Percentiles rank a stretch among this genome's conserved stretches.
These are phyloP conservation scores for Acrobasis suavella DNA, from an alignment of 2,888 invertebrate genomes.

Conservation along the genomic window DNA sequence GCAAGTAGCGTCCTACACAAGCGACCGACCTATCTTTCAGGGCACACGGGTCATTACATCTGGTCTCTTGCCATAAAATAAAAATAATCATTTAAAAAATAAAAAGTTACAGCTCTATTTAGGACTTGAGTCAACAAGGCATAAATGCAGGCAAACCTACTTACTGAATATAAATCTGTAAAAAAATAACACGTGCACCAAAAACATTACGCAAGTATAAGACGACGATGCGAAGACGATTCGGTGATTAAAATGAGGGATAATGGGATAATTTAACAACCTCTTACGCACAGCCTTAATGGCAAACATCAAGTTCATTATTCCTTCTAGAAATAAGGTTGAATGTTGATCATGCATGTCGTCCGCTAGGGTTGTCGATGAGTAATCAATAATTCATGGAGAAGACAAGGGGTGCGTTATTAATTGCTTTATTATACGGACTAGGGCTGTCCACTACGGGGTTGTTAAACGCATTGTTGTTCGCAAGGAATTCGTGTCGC, in stretches of 20 bases:
- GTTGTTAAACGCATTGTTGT: slow-evolving; percentile 19
- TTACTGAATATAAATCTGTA: slow-evolving; percentile 12
- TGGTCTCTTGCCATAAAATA: no score
- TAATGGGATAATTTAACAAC: slow-evolving; percentile 19
- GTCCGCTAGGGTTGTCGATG: slow-evolving; percentile 29
- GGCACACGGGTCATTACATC: no score
- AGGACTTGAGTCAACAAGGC: slow-evolving; percentile 17
- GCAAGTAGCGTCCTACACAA: no score
- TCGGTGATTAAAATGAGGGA: slow-evolving; percentile 34
- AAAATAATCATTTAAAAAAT: no score
- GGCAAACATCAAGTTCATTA: not conserved
- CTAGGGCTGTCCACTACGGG: slow-evolving; percentile 23
- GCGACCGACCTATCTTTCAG: no score
- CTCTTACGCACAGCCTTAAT: slow-evolving; percentile 2
- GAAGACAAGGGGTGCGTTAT: slow-evolving; percentile 39
- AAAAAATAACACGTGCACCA: slow-evolving; percentile 16
- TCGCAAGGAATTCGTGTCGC: slow-evolving; percentile 13
- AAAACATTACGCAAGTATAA: not conserved
- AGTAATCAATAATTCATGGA: slow-evolving; percentile 42
- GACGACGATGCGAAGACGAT: slow-evolving; percentile 19
- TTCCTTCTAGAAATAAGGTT: slow-evolving; percentile 12
- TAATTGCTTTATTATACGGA: slow-evolving; percentile 43
- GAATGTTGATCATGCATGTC: slow-evolving; percentile 12
- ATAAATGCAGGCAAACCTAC: not conserved
- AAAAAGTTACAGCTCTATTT: not conserved